Base-by-base conservation (phyloP, 2,113 vertebrate genomes). In the Cyprinus carpio region DNA sequence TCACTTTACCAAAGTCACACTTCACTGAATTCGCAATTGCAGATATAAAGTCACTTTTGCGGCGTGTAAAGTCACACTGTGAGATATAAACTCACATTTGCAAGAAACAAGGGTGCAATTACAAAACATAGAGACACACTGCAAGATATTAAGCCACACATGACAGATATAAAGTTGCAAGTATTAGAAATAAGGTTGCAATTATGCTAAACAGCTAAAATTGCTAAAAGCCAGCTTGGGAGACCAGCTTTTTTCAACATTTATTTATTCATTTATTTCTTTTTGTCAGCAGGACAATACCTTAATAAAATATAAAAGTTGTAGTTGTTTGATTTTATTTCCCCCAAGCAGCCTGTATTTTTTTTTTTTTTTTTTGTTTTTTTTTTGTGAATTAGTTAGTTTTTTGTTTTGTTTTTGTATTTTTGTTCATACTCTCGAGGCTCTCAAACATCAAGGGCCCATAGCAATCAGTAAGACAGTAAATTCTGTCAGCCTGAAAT, bases 391-490 rank as follows among this genome's bases (percentile, higher is more conserved):
- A 71, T 34, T 56, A 71, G 80, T 37, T 6, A 25, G 37, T 46
- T 16, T 16, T 75, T 64, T 86, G 67, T 49, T 85, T 72, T 62
- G 67, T 2, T n/a, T n/a, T n/a, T n/a, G n/a, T n/a, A n/a, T n/a
- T n/a, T n/a, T n/a, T n/a, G 4, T 46, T 54, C n/a, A 46, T 37
- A 65, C 40, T 64, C 49, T 11, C 3, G 2, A 11, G 49, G 16
- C 64, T 60, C 31, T 31, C 43, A 34, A 75, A 83, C 58, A 74
- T 62, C 54, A 83, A 31, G 15, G 2, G 31, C 23, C 46, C 31
- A 12, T 31, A 58, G 46, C 49, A 15, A 11, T 65, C 25, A 20
- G 58, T 4, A 84, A 81, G 89, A 92, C 60, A 90, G 54, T 90
- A 84, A 81, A 60, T 83, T 81, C 31, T 74, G 84, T 84, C 74